phyloP scores from a whole-genome alignment of 2,113 vertebrate genomes.

The Neolamprologus kungweensis region DNA sequence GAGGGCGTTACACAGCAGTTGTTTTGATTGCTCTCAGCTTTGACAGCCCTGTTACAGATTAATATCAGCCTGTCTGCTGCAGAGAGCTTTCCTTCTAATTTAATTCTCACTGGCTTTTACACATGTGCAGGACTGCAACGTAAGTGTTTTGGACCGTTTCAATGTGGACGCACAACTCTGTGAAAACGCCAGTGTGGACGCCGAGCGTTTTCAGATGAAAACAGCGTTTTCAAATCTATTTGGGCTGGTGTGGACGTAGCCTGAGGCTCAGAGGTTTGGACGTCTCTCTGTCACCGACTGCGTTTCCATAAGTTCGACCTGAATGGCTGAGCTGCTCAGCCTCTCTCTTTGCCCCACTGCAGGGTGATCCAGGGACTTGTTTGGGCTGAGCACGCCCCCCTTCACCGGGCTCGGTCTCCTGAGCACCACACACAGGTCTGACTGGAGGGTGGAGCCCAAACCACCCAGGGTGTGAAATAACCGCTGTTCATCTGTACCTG shows the following conservation, averaged over 20 bases:
- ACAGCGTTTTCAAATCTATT: not conserved
- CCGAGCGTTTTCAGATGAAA: accelerated
- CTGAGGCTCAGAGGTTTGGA: not conserved
- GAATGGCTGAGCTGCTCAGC: not conserved
- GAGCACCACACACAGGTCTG: not conserved
- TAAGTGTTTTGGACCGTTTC: not conserved
- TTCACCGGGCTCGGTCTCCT: not conserved
- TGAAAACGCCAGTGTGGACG: not conserved
- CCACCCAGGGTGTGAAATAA: not conserved
- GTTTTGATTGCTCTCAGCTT: accelerated
- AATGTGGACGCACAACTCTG: not conserved
- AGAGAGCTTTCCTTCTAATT: not conserved
- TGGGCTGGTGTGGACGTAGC: not conserved
- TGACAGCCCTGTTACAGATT: not conserved
- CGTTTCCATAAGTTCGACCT: not conserved
- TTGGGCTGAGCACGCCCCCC: not conserved
- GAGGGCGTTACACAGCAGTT: accelerated
- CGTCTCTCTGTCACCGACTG: not conserved
- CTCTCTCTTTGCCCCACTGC: not conserved
- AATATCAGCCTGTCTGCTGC: accelerated
- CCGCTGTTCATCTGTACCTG: not conserved
- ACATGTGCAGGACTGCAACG: accelerated
- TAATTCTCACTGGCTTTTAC: not conserved
- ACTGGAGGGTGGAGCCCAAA: not conserved
- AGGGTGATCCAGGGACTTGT: not conserved